Percentiles rank a stretch among this genome's conserved stretches.
Conservation (phyloP, 64 coral and sea anemone genomes). For the Pocillopora verrucosa region DNA sequence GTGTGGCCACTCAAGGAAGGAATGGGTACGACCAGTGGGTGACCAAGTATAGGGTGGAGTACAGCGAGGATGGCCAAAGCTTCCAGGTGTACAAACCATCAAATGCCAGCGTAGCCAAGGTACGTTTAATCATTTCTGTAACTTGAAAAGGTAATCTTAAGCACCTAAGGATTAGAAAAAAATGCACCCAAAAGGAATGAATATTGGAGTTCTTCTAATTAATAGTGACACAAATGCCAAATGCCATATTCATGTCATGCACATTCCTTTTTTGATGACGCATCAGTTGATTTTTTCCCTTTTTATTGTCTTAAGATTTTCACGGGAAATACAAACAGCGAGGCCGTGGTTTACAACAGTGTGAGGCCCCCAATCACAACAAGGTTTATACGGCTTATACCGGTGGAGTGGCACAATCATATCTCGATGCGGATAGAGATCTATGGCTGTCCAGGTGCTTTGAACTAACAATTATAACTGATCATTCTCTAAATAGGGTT, state of each 20-base stretch:
- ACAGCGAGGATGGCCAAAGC: neutral
- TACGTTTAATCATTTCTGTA: neutral
- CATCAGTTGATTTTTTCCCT: too few species aligned
- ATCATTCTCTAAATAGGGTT: too few species aligned
- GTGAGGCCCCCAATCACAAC: neutral
- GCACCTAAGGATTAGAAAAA: too few species aligned
- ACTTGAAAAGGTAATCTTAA: too few species aligned
- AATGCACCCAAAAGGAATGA: too few species aligned
- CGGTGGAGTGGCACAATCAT: neutral
- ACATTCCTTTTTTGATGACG: too few species aligned
- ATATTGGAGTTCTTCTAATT: too few species aligned
- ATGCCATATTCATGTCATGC: too few species aligned
- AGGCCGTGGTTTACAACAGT: neutral
- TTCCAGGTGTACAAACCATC: neutral
- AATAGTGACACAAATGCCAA: too few species aligned
- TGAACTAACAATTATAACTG: too few species aligned
- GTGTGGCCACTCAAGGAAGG: neutral
- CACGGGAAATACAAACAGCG: neutral
- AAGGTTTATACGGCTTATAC: neutral
- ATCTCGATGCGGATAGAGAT: constrained; percentile 40
- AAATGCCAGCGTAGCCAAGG: neutral
- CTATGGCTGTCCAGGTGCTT: too few species aligned
- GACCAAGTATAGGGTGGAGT: neutral
- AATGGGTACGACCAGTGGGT: neutral
- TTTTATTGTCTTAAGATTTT: neutral